Evolutionary conservation across 1,140 invertebrate species (phyloP), one percentile per base, ranked within the genome.

Genomic region (Campodea augens): DNA sequence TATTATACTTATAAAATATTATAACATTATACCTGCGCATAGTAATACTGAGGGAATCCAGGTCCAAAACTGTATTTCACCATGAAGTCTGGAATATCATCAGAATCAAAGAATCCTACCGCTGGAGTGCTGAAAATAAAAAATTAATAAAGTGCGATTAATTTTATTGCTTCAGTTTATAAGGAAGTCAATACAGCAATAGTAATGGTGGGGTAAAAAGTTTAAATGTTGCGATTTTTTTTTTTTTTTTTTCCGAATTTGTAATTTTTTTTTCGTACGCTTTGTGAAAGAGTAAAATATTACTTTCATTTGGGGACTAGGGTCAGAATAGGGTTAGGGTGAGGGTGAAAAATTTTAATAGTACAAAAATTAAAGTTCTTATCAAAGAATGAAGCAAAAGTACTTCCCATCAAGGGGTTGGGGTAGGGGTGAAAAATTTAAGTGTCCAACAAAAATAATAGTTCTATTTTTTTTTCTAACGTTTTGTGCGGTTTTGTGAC

Each of bases 31-130:
- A 75, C 74, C 58, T 75, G 62, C 4, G 81, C 78, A 52, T 80
- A 77, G 59, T 81, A 83, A 57, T 82, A 83, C 0, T 77, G 63
- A 1, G 80, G 78, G 60, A 74, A 83, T 5, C 74, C 78, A 1
- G 76, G 74, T 1, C 79, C 81, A 47, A 71, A 70, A 54, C 81
- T 74, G 55, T 81, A 82, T 53, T 83, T 81, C 0, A 89, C 69
- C 60, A 87, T 69, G 52, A 89, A 82, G 55, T 88, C 84, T 0
- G 82, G 82, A n/a, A 80, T 61, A 46, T 75, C 65, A 57, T 88
- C 84, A 49, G 75, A 70, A 57, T 87, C 81, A 51, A 81, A 89
- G 59, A 76, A 85, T 4, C 79, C 82, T 18, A 80, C 79, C 21
- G 81, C 74, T 25, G 83, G 82, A 49, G 78, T 74, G 54, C 81